These are phyloP conservation scores for Corythornis cristatus DNA, from an alignment of 2,113 vertebrate genomes.

Conservation along the genomic window DNA sequence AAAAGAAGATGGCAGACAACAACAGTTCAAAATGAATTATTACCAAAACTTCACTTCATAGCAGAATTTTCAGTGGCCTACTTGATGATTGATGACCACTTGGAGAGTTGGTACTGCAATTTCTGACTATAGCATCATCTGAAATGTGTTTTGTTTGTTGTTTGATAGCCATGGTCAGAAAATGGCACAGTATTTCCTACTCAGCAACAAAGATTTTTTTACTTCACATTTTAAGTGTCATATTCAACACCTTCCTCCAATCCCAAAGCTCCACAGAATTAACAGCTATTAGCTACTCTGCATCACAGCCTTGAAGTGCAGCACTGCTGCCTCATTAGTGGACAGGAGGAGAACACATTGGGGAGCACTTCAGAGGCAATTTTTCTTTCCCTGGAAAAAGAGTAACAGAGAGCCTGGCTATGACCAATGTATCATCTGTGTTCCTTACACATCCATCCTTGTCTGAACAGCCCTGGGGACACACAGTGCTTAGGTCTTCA, in stretches of 20 bases:
- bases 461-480: not conserved
- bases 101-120: not conserved
- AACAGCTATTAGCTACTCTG: not conserved
- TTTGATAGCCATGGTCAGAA: not conserved
- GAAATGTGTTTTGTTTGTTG: not conserved
- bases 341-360: not conserved
- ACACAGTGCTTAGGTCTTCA: not conserved
- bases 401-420: not conserved
- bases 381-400: not conserved
- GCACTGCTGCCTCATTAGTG: not conserved
- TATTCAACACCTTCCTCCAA: not conserved
- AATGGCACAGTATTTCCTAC: not conserved
- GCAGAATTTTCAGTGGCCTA: not conserved
- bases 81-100: not conserved
- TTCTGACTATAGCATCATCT: not conserved
- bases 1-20: not conserved
- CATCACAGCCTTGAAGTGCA: not conserved
- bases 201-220: not conserved
- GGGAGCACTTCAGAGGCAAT: not conserved
- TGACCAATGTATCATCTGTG: not conserved
- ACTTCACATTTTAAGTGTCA: not conserved
- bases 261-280: not conserved
- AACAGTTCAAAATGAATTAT: not conserved
- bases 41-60: not conserved
- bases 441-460: not conserved